These are phyloP conservation scores for Pegea sp. DNA, from an alignment of 23 tunicate species.

Conservation along the genomic window DNA sequence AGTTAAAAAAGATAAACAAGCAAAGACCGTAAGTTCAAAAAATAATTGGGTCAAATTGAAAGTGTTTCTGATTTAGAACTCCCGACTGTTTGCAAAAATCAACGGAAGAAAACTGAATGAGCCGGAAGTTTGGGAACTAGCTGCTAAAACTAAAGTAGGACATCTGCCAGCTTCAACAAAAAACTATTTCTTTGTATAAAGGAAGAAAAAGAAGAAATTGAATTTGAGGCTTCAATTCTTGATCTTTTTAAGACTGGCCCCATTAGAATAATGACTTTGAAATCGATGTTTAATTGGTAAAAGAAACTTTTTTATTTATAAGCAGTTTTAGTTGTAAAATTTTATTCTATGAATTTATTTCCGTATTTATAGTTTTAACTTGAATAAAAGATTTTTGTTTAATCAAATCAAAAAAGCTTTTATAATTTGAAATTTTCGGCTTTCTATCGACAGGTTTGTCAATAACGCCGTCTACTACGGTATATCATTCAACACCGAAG, in stretches of 20 bases:
- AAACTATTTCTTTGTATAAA: no score
- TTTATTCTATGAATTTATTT: no score
- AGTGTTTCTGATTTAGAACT: neutral
- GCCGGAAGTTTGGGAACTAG: neutral
- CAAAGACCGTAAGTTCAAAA: neutral
- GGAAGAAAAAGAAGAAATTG: neutral
- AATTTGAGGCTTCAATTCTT: neutral
- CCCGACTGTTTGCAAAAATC: neutral
- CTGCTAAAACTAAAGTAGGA: no score
- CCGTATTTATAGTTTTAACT: no score
- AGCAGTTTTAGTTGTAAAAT: no score
- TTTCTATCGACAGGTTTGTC: no score
- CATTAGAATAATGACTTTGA: neutral
- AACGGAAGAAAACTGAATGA: neutral
- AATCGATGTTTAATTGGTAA: neutral
- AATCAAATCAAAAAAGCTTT: no score
- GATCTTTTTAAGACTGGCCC: neutral
- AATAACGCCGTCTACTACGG: conserved; percentile 1
- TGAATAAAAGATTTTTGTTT: no score
- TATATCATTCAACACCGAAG: neutral
- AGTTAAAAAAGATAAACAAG: neutral
- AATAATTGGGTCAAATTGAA: neutral
- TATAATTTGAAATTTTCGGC: no score
- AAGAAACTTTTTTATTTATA: no score
- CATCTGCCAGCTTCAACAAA: no score